Percentiles rank a stretch among this genome's conserved stretches.
Evolutionary conservation across 1,140 invertebrate species (phyloP).

Genomic region (Cylas formicarius): DNA sequence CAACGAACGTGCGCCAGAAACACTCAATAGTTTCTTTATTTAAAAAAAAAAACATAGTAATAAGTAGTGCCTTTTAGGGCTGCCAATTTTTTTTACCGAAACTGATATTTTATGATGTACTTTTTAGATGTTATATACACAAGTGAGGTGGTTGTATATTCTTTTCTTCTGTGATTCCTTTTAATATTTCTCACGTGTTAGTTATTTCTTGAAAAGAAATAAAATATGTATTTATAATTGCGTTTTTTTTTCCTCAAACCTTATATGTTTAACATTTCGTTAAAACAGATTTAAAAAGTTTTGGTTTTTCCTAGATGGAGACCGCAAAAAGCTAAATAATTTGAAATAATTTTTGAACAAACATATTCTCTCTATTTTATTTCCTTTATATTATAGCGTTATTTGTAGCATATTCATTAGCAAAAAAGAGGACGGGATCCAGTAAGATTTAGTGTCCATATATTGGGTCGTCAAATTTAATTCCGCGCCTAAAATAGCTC

Average conservation of each 20-base stretch:
- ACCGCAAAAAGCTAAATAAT: too few relatives aligned
- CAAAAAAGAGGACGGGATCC: too few relatives aligned
- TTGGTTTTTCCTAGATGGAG: too few relatives aligned
- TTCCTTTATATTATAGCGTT: too few relatives aligned
- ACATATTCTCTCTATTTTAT: too few relatives aligned
- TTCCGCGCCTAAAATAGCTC: too few relatives aligned
- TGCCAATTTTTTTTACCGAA: conserved; percentile 14
- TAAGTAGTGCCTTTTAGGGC: not conserved
- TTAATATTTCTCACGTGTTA: conserved; percentile 21
- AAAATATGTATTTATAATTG: conserved; percentile 11
- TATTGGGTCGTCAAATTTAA: too few relatives aligned
- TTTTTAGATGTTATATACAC: not conserved
- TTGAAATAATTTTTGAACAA: too few relatives aligned
- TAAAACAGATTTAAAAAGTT: too few relatives aligned
- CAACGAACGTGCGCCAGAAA: not conserved
- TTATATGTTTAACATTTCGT: too few relatives aligned
- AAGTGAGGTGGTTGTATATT: conserved; percentile 22
- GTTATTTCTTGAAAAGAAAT: conserved; percentile 13
- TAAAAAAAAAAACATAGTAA: not conserved
- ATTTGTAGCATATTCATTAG: too few relatives aligned
- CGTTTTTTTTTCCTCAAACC: not conserved
- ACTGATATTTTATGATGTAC: conserved; percentile 6
- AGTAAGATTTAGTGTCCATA: too few relatives aligned
- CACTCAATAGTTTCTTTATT: not conserved
- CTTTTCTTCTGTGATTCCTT: conserved; percentile 24